Evolutionary conservation across 1,140 invertebrate genomes (phyloP), one percentile per base, ranked within the genome.

Genomic region (Gonatopus flavifemur): DNA sequence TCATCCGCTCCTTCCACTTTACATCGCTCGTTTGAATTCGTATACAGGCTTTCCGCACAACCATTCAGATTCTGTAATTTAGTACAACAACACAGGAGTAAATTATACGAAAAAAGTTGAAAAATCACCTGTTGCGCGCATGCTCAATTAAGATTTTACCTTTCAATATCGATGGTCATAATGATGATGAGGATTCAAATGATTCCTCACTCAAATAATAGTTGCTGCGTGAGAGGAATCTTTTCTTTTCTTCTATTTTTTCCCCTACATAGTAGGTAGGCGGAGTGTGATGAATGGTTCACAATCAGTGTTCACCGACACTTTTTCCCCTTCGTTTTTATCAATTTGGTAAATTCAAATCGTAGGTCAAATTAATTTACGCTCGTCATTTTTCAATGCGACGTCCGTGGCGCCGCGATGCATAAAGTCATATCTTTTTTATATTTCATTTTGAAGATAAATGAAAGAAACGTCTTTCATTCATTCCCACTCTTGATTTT

Each of bases 311-410:
- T 53, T 39, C 50, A 35, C 40, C 41, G 54, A 55, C 51, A 62
- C 47, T 46, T 62, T 39, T 44, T 25, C 37, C 20, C 31, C 22
- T 43, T 31, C 49, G 40, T 19, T 18, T n/a, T n/a, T n/a, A n/a
- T 52, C 42, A 48, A 59, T 63, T 66, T 50, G 65, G 57, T 67
- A 65, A n/a, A 67, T 63, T 65, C 62, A 59, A 62, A 59, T 63
- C 47, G 31, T 36, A 55, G 57, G 57, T 67, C 54, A 65, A 69
- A 69, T 69, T 66, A 68, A 69, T 69, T 69, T 66, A 68, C 64
- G 55, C 49, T 49, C 48, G 55, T 68, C 64, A 69, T 69, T 67
- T 66, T 67, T 69, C 64, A 67, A n/a, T 36, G 20, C 52, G 53
- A 57, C 47, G 51, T 43, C 51, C 46, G 49, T 49, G 61, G 35